These are phyloP conservation scores for Clamator glandarius DNA, from an alignment of 2,797 vertebrate genomes.

Conservation along the genomic window DNA sequence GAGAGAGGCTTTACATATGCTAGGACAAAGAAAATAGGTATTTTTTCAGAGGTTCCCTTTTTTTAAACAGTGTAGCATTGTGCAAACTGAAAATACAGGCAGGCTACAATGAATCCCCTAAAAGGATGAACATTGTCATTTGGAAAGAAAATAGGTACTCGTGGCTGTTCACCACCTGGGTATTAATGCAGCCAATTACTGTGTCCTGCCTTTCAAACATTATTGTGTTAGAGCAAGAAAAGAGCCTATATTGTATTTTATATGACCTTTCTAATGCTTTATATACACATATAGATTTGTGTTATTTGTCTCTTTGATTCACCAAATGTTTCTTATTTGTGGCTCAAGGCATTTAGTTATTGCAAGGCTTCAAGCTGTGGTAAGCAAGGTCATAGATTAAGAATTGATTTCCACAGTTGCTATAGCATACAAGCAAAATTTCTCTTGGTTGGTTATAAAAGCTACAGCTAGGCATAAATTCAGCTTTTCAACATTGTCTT, in stretches of 20 bases:
- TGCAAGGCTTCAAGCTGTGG: constrained; percentile 53
- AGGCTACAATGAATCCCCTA: not conserved
- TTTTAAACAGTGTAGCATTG: not conserved
- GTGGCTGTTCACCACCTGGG: constrained; percentile 2
- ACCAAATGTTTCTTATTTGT: constrained; percentile 41
- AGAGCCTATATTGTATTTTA: constrained; percentile 44
- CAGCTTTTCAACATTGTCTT: constrained; percentile 9
- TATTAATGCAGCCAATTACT: constrained; percentile 54
- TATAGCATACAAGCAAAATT: constrained; percentile 49
- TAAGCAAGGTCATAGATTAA: constrained; percentile 54
- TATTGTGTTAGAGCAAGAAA: constrained; percentile 45
- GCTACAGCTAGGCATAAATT: constrained; percentile 19
- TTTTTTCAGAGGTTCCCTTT: not conserved
- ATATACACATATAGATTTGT: constrained; percentile 56
- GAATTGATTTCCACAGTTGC: constrained; percentile 55
- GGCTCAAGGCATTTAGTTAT: constrained; percentile 59
- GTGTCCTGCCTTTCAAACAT: constrained; percentile 21
- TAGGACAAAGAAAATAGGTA: not conserved
- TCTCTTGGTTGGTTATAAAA: constrained; percentile 43
- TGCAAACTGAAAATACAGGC: not conserved
- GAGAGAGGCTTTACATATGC: not conserved
- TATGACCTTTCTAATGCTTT: constrained; percentile 60
- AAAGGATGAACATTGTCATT: constrained; percentile 8
- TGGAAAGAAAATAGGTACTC: not conserved
- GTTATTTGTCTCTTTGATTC: constrained; percentile 32